Conservation (phyloP, 2,797 vertebrate species). For the Linurgus olivaceus region DNA sequence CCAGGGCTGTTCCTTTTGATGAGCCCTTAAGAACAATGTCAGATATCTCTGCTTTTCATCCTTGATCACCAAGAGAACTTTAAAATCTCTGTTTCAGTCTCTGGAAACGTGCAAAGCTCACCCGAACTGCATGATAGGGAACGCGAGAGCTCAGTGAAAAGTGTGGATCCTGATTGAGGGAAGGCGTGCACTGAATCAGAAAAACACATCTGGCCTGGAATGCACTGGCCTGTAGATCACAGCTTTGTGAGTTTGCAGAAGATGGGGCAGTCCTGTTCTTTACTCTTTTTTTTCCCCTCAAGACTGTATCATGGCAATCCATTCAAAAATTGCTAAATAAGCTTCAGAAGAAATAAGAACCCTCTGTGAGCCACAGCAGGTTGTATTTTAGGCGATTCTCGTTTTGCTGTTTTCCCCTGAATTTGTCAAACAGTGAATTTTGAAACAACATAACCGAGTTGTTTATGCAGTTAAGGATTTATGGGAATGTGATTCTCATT, state of each 20-base stretch:
- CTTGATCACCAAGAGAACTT: background rate
- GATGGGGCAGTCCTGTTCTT: background rate
- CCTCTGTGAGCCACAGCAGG: background rate
- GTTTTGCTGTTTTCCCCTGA: background rate
- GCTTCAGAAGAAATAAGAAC: background rate
- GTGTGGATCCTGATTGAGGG: background rate
- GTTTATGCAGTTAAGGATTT: constrained; percentile 28
- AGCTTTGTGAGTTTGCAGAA: background rate
- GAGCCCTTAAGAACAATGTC: background rate
- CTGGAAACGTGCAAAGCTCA: background rate
- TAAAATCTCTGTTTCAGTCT: background rate
- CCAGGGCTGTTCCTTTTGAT: background rate
- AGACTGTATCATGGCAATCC: background rate
- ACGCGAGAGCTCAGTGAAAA: background rate
- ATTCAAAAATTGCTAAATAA: background rate
- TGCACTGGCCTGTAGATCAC: background rate
- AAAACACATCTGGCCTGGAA: fast-evolving
- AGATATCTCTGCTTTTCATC: background rate
- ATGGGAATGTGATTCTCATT: constrained; percentile 20
- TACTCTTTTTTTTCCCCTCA: background rate
- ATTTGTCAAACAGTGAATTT: constrained; percentile 16
- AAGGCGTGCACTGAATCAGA: background rate
- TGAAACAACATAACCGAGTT: background rate
- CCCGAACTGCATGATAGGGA: background rate
- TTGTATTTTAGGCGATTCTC: background rate